Percentiles rank a stretch among this genome's conserved stretches.
Evolutionary conservation across 2,797 vertebrate genomes (phyloP).

Genomic region (Channallabes apus): DNA sequence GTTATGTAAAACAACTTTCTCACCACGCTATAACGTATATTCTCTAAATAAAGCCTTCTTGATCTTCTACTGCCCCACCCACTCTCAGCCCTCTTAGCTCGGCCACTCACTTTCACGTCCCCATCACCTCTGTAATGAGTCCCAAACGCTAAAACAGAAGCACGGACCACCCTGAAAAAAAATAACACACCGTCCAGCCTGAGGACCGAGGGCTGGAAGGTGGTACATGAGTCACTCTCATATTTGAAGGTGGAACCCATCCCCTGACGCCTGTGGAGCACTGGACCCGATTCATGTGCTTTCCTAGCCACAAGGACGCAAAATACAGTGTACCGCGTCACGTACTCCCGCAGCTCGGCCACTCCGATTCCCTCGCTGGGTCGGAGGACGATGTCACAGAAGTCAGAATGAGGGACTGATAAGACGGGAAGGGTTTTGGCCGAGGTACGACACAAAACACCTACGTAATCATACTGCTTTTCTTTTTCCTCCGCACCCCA

Average conservation of each 20-base stretch:
- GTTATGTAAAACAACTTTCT: no score
- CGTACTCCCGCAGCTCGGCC: neutral
- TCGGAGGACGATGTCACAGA: slow-evolving; percentile 13
- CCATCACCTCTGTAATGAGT: neutral
- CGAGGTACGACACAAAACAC: slow-evolving; percentile 57
- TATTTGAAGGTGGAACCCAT: neutral
- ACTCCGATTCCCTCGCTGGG: neutral
- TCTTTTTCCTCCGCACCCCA: slow-evolving; percentile 17
- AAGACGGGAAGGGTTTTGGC: slow-evolving; percentile 48
- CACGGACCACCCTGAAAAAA: slow-evolving; percentile 6
- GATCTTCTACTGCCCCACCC: neutral
- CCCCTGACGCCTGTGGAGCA: neutral
- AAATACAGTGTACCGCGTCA: neutral
- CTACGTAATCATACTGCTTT: slow-evolving; percentile 61
- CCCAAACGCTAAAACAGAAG: neutral
- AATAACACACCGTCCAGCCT: neutral
- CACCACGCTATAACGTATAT: no score
- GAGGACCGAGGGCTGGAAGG: neutral
- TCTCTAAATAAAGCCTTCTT: no score
- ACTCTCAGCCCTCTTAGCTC: slow-evolving; percentile 44
- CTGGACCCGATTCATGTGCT: neutral
- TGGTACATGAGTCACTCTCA: neutral
- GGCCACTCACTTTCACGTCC: slow-evolving; percentile 66
- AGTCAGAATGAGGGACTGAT: slow-evolving; percentile 1
- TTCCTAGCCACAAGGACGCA: neutral